These are phyloP conservation scores for Acleris holmiana DNA, from an alignment of 2,888 invertebrate genomes.

Conservation along the genomic window DNA sequence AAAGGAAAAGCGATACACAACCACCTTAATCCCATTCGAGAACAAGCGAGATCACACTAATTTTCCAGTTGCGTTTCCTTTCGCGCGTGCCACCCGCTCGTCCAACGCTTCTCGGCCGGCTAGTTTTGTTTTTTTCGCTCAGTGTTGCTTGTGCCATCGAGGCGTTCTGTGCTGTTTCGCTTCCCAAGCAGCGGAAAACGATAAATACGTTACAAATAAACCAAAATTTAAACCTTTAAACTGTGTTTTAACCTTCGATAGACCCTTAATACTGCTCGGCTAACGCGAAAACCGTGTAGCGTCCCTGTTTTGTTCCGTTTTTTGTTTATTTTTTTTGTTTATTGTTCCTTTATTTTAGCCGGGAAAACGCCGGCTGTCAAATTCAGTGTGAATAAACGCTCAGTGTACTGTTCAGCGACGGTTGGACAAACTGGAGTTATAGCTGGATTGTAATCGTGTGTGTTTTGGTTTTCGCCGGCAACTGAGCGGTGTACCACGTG, in stretches of 20 bases:
- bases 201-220: slow-evolving; percentile 54
- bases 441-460: slow-evolving; percentile 50
- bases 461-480: slow-evolving; percentile 53
- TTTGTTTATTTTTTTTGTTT: slow-evolving; percentile 53
- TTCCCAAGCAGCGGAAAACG: slow-evolving; percentile 48
- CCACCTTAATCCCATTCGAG: slow-evolving; percentile 40
- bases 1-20: slow-evolving; percentile 52
- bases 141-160: slow-evolving; percentile 71
- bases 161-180: slow-evolving; percentile 58
- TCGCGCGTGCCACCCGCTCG: slow-evolving; percentile 46
- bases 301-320: slow-evolving; percentile 35
- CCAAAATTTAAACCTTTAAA: slow-evolving; percentile 50
- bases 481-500: slow-evolving; percentile 62
- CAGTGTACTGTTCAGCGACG: slow-evolving; percentile 62
- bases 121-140: slow-evolving; percentile 67
- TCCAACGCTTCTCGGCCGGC: slow-evolving; percentile 50
- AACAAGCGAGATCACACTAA: slow-evolving; percentile 56
- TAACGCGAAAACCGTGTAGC: slow-evolving; percentile 42
- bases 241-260: slow-evolving; percentile 51
- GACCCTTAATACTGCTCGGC: slow-evolving; percentile 41
- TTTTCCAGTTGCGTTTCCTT: slow-evolving; percentile 67
- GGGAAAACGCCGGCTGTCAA: slow-evolving; percentile 72
- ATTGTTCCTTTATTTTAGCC: slow-evolving; percentile 63
- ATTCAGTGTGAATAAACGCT: slow-evolving; percentile 55
- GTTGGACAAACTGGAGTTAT: slow-evolving; percentile 50